Conservation (phyloP, 2,797 vertebrate species). For the Trachops cirrhosus region DNA sequence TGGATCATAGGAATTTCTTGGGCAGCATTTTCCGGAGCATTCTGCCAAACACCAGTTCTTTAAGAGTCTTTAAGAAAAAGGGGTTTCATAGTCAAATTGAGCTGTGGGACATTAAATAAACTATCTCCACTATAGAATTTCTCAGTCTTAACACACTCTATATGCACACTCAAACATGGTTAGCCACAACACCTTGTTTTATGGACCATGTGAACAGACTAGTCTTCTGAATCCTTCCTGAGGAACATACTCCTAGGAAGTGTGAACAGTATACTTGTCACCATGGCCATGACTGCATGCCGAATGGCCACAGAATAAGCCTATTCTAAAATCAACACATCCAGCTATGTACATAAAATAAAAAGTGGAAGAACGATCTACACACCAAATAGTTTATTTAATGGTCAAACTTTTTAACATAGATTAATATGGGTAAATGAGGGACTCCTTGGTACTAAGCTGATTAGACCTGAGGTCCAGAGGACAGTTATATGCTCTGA, state of each 20-base stretch:
- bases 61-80: neutral
- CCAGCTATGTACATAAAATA: neutral
- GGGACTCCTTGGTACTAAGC: neutral
- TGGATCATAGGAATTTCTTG: neutral
- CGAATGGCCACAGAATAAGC: neutral
- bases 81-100: neutral
- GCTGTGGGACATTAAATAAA: neutral
- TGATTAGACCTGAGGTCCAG: neutral
- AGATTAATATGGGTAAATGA: neutral
- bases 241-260: neutral
- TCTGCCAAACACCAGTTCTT: neutral
- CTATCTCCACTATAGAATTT: neutral
- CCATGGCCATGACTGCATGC: neutral
- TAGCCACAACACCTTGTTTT: neutral
- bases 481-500: neutral
- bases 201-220: neutral
- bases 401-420: neutral
- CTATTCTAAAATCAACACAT: neutral
- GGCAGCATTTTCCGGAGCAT: neutral
- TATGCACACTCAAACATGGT: neutral
- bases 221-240: neutral
- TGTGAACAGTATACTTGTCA: neutral
- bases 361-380: neutral
- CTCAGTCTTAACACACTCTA: neutral
- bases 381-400: neutral